phyloP scores from a whole-genome alignment of 2,797 vertebrate genomes.

The Lacerta viridis region DNA sequence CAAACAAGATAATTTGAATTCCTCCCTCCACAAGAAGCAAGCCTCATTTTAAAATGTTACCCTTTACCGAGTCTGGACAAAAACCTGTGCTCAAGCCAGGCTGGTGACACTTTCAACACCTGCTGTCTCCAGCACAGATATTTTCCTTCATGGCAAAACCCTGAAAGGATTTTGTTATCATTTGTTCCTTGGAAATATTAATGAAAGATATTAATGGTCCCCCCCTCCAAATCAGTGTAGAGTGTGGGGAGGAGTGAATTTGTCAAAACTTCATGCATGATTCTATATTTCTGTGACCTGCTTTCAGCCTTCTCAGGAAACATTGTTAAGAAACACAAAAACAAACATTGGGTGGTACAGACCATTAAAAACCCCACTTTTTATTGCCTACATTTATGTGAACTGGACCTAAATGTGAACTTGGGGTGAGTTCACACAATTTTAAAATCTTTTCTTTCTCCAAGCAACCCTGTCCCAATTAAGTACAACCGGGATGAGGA shows the following conservation, averaged over 20 bases:
- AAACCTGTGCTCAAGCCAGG: background rate
- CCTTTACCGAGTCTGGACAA: background rate
- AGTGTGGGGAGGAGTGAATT: background rate
- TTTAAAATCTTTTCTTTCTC: background rate
- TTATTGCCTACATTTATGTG: background rate
- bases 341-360: background rate
- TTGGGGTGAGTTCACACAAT: background rate
- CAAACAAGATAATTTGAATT: background rate
- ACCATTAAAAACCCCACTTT: background rate
- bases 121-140: background rate
- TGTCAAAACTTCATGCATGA: background rate
- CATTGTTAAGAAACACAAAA: too few relatives aligned
- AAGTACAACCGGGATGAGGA: background rate
- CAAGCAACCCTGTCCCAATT: background rate
- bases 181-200: background rate
- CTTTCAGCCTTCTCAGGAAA: too few relatives aligned
- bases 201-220: background rate
- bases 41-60: background rate
- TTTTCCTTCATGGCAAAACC: background rate
- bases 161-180: background rate
- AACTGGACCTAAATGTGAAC: background rate
- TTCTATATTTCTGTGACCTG: background rate
- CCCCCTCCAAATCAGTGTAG: too few relatives aligned
- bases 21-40: background rate
- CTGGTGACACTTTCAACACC: constrained; percentile 23